Conservation (phyloP, 2,113 vertebrate genomes). For the Excalfactoria chinensis region DNA sequence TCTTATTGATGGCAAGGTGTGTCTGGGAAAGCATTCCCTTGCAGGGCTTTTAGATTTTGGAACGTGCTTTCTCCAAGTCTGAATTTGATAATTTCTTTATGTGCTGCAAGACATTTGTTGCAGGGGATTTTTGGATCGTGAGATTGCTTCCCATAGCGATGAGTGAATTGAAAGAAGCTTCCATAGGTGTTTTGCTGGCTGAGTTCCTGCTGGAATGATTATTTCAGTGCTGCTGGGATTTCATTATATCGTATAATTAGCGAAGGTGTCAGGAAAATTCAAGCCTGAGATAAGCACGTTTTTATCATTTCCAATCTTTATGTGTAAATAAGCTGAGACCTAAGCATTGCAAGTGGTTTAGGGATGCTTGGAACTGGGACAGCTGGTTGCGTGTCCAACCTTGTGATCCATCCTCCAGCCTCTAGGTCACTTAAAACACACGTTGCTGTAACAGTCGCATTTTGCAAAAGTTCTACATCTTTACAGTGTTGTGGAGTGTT, state of each 20-base stretch:
- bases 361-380: slow-evolving; percentile 27
- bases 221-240: slow-evolving; percentile 49
- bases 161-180: slow-evolving; percentile 24
- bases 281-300: neutral
- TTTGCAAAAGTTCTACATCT: neutral
- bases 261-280: slow-evolving; percentile 53
- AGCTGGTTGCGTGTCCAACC: slow-evolving; percentile 66
- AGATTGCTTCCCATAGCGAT: slow-evolving; percentile 25
- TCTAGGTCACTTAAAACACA: slow-evolving; percentile 65
- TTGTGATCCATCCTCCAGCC: slow-evolving; percentile 65
- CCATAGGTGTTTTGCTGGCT: slow-evolving; percentile 58
- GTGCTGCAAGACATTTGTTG: slow-evolving; percentile 41
- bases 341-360: neutral
- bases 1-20: neutral
- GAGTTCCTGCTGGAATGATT: slow-evolving; percentile 57
- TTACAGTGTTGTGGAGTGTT: neutral
- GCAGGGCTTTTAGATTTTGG: neutral
- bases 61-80: neutral
- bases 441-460: slow-evolving; percentile 45
- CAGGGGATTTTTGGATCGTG: slow-evolving; percentile 38
- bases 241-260: slow-evolving; percentile 43
- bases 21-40: neutral
- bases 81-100: slow-evolving; percentile 21
- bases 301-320: slow-evolving; percentile 30
- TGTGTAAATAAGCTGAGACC: neutral